phyloP scores from a whole-genome alignment of 2,113 vertebrate genomes.

The Megaleporinus macrocephalus region DNA sequence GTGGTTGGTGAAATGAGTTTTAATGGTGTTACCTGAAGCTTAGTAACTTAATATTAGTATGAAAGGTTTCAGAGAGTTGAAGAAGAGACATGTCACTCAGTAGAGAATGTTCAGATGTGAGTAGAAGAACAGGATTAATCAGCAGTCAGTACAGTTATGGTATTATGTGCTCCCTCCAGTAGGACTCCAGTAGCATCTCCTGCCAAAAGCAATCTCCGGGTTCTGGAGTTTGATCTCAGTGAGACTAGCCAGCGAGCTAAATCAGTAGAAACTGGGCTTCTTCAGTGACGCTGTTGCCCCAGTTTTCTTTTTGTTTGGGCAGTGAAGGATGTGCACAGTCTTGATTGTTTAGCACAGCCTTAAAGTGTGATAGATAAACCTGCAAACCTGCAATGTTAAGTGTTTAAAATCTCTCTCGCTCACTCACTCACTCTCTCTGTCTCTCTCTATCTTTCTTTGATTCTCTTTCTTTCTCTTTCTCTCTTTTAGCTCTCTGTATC shows the following conservation, averaged over 20 bases:
- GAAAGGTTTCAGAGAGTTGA: background rate
- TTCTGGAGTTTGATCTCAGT: conserved; percentile 1
- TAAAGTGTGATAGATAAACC: background rate
- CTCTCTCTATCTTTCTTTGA: no score
- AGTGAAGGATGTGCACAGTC: background rate
- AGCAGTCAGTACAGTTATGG: no score
- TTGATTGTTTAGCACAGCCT: background rate
- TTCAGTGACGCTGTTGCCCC: background rate
- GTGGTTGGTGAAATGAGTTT: background rate
- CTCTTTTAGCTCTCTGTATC: no score
- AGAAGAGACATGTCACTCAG: background rate
- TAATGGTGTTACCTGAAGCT: background rate
- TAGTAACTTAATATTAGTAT: background rate
- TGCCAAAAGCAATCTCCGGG: background rate
- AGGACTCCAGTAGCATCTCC: background rate
- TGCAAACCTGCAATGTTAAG: no score
- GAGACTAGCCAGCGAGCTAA: background rate
- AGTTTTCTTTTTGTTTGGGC: no score
- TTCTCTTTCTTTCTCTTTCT: no score
- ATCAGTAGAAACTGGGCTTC: background rate
- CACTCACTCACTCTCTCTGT: no score
- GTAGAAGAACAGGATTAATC: no score
- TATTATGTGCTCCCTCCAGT: background rate
- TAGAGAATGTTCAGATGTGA: background rate
- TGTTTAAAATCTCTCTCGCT: no score